Evolutionary conservation across 1,140 invertebrate genomes (phyloP), one percentile per base, ranked within the genome.

Genomic region (Drosophila novamexicana): DNA sequence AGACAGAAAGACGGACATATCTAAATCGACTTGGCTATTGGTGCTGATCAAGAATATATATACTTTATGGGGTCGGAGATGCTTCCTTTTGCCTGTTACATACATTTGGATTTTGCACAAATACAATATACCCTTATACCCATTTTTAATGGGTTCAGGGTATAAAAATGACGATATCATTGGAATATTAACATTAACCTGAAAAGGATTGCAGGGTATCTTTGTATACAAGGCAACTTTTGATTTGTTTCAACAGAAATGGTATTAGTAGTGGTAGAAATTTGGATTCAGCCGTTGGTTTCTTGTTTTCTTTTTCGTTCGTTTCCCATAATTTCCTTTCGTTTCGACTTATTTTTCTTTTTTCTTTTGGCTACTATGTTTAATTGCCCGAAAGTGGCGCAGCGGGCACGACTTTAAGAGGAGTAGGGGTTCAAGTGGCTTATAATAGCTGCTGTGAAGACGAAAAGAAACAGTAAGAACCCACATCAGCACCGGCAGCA

Each of bases 331-430:
- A 14, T 47, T 62, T 36, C 36, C 7, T 44, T 53, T 54, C 14
- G 16, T 70, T 54, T 63, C 54, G n/a, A 12, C 18, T 70, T 61
- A 10, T 45, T 56, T 65, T 64, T 34, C 14, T 53, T 22, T 62
- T 54, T 56, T 52, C 50, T 73, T 36, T 62, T 62, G 39, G 44
- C 62, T 36, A 44, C 65, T 49, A 68, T 61, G 65, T 74, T 74
- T 69, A 74, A 74, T 74, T 74, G 71, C 67, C 57, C 65, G 65
- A 74, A 74, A 74, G 50, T 50, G 62, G 58, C 58, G 67, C 58
- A 47, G 40, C 29, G 39, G 29, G 29, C 47, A 14, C 36, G 37
- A 6, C 10, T 2, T 32, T 12, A 12, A 50, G 1, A 2, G 58
- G 37, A 10, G 56, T 39, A 47, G 44, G 12, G 22, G 32, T 53